A percentile compares a stretch with the other conserved stretches of the same genome.
Evolutionary conservation across 2,888 invertebrate species (phyloP).

Genomic region (Deroplatys truncata): DNA sequence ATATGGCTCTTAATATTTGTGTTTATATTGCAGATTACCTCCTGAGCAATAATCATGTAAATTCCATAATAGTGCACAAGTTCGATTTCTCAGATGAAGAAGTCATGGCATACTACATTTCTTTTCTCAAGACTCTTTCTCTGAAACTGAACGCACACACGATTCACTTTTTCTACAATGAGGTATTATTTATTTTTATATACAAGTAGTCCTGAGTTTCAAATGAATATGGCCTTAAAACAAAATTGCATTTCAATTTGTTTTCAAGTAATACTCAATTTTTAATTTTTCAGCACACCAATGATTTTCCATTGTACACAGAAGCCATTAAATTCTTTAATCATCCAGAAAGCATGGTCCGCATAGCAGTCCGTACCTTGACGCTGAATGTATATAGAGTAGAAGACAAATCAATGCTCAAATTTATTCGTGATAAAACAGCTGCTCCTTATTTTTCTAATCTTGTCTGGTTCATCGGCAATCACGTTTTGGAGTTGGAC

Average conservation of each 20-base stretch:
- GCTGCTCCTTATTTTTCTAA: constrained; percentile 98
- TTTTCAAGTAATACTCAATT: not conserved
- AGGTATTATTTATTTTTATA: constrained; percentile 57
- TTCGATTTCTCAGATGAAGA: constrained; percentile 99
- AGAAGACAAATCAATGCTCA: constrained; percentile 89
- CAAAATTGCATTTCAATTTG: no score
- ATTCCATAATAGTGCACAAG: constrained; percentile 98
- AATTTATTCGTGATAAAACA: constrained; percentile 92
- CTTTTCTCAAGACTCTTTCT: constrained; percentile 96
- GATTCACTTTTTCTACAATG: constrained; percentile 99
- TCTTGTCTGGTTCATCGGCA: constrained; percentile 98
- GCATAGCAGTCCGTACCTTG: constrained; percentile 96
- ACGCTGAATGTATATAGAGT: constrained; percentile 96
- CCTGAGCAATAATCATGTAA: constrained; percentile 98
- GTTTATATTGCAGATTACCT: constrained; percentile 80
- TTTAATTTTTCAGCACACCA: constrained; percentile 68
- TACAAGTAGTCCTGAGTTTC: not conserved
- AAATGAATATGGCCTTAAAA: no score
- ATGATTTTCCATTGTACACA: constrained; percentile 98
- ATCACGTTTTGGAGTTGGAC: constrained; percentile 93
- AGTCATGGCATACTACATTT: constrained; percentile 99
- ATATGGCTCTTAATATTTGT: not conserved
- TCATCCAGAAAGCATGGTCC: constrained; percentile 97
- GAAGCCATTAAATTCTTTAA: constrained; percentile 99
- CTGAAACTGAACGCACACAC: constrained; percentile 96